Percentiles rank a stretch among this genome's conserved stretches.
Evolutionary conservation across 2,888 invertebrate species (phyloP).

Genomic region (Abrostola tripartita): DNA sequence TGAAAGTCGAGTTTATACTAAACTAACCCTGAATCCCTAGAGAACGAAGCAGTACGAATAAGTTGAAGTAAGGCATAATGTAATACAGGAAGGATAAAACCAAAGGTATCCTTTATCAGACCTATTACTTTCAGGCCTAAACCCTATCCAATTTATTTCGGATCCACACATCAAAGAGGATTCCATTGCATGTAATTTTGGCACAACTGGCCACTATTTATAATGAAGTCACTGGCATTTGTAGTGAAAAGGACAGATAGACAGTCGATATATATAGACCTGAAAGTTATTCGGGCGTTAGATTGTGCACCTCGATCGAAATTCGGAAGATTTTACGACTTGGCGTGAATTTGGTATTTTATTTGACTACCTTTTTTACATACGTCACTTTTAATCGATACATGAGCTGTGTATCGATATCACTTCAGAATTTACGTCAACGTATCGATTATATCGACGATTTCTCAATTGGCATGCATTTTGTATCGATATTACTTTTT

Average conservation of each 20-base stretch:
- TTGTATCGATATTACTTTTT: too few species aligned
- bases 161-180: slow-evolving; percentile 49
- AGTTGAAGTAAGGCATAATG: too few species aligned
- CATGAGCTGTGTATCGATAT: background rate
- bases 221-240: slow-evolving; percentile 77
- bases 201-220: slow-evolving; percentile 64
- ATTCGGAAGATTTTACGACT: slow-evolving; percentile 7
- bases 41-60: too few species aligned
- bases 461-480: too few species aligned
- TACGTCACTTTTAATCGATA: background rate
- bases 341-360: slow-evolving; percentile 1
- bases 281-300: slow-evolving; percentile 47
- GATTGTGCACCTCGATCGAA: slow-evolving; percentile 5
- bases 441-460: too few species aligned
- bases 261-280: slow-evolving; percentile 63
- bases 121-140: background rate
- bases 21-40: too few species aligned
- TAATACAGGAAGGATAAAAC: slow-evolving; percentile 15
- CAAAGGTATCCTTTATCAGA: background rate
- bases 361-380: background rate
- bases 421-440: too few species aligned
- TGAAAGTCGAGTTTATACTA: too few species aligned
- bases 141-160: background rate
- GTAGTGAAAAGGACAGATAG: slow-evolving; percentile 65
- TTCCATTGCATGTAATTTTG: slow-evolving; percentile 58